phyloP scores from a whole-genome alignment of 2,113 vertebrate species.

The Chinchilla lanigera region DNA sequence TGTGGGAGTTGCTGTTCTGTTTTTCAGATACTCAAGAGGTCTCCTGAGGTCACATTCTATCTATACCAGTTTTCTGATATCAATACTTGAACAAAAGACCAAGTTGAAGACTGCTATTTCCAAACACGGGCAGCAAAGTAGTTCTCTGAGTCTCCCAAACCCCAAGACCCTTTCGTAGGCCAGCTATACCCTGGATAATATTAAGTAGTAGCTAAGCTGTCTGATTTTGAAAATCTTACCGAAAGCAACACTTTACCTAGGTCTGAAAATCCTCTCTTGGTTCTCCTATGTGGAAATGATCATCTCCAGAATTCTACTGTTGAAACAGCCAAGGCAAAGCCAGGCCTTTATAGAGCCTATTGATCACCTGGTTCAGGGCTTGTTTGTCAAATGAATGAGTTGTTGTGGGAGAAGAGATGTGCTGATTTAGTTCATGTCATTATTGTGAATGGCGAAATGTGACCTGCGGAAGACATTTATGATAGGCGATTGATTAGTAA shows the following conservation, averaged over 20 bases:
- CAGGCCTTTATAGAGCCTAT: neutral
- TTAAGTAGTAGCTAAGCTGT: neutral
- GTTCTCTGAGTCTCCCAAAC: neutral
- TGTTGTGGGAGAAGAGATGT: neutral
- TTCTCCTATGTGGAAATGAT: neutral
- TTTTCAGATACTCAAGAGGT: constrained; percentile 50
- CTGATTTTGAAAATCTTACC: neutral
- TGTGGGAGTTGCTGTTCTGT: constrained; percentile 49
- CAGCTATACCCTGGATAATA: neutral
- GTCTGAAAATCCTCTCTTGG: neutral
- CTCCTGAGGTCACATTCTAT: constrained; percentile 30
- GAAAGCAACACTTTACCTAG: neutral
- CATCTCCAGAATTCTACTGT: neutral
- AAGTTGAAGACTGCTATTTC: neutral
- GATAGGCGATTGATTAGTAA: neutral
- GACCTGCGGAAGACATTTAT: neutral
- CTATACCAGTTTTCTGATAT: constrained; percentile 5
- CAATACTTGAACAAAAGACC: neutral
- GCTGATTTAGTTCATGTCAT: neutral
- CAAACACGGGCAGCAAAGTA: neutral
- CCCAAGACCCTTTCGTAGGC: neutral
- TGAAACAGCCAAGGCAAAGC: neutral
- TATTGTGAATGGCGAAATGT: neutral
- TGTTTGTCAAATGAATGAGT: neutral
- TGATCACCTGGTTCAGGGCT: neutral